Evolutionary conservation across 2,113 vertebrate species (phyloP), one percentile per base, ranked within the genome.

Genomic region (Cebus imitator): DNA sequence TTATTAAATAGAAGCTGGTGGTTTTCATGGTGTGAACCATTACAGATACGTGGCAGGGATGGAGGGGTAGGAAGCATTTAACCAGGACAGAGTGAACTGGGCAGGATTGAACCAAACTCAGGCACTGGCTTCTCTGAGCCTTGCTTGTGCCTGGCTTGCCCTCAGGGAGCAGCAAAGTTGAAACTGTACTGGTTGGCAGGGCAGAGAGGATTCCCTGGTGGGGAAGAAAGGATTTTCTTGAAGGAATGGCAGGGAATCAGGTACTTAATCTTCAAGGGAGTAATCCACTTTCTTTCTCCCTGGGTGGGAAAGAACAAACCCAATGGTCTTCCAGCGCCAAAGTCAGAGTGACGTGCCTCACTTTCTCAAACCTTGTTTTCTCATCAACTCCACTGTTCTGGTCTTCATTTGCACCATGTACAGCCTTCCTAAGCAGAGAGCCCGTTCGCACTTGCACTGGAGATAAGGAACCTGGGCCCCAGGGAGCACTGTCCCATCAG

Each of bases 131-230:
- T 13, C 30, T 1, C 76, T 2, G 30, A 43, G 5, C 9, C 37
- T 48, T n/a, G 27, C 27, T 85, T 72, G 40, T 25, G 23, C 40
- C 35, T 20, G 3, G 14, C 9, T 37, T 66, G 25, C 23, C 40
- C 17, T 89, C 0, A 5, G 11, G 27, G 2, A 61, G 37, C 21
- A 18, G 35, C 21, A 32, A 90, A 48, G 45, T 55, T 58, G 18
- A 23, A 85, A 57, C 0, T 0, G 2, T 35, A 5, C 20, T 58
- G 20, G 30, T 8, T 8, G 9, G 12, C 16, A 27, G 30, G 43
- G 68, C 2, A 61, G 30, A 43, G 18, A 37, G 11, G 17, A 6
- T 5, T 32, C 27, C 37, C 2, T 50, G 8, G 21, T 1, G 1
- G 48, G 17, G 48, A 21, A 61, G 30, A 43, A 14, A 37, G 11